phyloP scores from a whole-genome alignment of 2,797 vertebrate genomes.

The Loriculus beryllinus region DNA sequence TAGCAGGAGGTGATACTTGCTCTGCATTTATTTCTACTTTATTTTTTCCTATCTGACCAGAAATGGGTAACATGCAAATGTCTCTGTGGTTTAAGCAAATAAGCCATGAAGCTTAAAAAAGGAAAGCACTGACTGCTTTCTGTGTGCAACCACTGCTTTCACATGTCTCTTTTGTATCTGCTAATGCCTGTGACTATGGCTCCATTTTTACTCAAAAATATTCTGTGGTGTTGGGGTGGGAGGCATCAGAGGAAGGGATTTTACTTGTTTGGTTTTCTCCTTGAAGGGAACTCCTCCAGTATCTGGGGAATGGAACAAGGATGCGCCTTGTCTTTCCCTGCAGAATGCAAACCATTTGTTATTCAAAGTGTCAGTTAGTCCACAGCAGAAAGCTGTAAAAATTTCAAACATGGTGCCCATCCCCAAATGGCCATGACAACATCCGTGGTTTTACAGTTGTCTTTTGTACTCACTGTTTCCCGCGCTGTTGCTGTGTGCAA shows the following conservation, averaged over 20 bases:
- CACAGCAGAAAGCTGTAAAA: neutral
- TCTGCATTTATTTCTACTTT: neutral
- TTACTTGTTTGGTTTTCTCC: neutral
- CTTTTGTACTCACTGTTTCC: neutral
- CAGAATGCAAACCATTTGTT: neutral
- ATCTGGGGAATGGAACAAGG: neutral
- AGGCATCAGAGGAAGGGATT: neutral
- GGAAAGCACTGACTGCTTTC: constrained; percentile 43
- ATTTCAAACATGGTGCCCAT: neutral
- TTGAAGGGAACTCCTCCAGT: neutral
- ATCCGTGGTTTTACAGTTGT: neutral
- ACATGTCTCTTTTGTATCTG: constrained; percentile 4
- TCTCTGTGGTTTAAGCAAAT: constrained; percentile 56
- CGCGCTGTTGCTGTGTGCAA: neutral
- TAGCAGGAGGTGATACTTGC: neutral
- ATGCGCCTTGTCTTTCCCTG: neutral
- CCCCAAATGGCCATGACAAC: neutral
- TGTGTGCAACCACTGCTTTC: constrained; percentile 35
- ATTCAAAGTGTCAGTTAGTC: constrained; percentile 3
- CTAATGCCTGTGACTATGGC: neutral
- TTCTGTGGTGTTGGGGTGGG: neutral
- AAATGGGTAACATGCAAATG: constrained; percentile 45
- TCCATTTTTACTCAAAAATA: neutral
- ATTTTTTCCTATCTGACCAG: neutral
- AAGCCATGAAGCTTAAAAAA: constrained; percentile 43